Evolutionary conservation across 2,113 vertebrate species (phyloP).

Genomic region (Fukomys damarensis): DNA sequence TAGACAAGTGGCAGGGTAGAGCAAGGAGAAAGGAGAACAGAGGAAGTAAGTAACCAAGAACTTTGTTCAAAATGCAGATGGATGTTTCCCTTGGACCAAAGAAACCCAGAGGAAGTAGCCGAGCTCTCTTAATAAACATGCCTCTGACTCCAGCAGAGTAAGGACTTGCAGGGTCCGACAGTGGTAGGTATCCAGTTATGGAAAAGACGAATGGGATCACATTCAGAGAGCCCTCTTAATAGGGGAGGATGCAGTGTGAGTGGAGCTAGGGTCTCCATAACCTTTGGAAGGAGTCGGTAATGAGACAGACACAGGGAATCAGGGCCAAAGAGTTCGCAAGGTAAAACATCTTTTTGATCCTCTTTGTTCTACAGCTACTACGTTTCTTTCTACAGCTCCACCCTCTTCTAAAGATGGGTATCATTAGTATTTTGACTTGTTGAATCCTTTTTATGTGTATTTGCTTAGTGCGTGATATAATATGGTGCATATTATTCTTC

Average conservation of each 20-base stretch:
- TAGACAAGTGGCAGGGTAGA: neutral
- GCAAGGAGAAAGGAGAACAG: neutral
- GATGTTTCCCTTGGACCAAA: neutral
- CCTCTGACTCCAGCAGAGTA: neutral
- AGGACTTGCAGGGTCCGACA: accelerated
- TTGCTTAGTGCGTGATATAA: neutral
- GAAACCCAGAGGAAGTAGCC: neutral
- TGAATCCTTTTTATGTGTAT: neutral
- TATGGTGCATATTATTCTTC: neutral
- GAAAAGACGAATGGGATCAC: neutral
- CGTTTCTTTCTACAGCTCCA: neutral
- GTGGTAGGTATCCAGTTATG: neutral
- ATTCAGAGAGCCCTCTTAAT: neutral
- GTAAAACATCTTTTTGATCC: neutral
- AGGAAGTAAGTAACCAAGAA: neutral
- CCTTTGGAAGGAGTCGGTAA: neutral
- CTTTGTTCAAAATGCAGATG: neutral
- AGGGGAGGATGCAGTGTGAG: neutral
- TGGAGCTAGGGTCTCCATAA: neutral
- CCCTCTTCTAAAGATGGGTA: neutral
- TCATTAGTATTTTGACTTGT: neutral
- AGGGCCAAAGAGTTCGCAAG: neutral
- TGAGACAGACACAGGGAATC: neutral
- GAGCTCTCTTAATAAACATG: neutral
- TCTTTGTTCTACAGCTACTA: neutral